phyloP scores from a whole-genome alignment of 1,140 invertebrate species.

The Bathynomus jamesi region DNA sequence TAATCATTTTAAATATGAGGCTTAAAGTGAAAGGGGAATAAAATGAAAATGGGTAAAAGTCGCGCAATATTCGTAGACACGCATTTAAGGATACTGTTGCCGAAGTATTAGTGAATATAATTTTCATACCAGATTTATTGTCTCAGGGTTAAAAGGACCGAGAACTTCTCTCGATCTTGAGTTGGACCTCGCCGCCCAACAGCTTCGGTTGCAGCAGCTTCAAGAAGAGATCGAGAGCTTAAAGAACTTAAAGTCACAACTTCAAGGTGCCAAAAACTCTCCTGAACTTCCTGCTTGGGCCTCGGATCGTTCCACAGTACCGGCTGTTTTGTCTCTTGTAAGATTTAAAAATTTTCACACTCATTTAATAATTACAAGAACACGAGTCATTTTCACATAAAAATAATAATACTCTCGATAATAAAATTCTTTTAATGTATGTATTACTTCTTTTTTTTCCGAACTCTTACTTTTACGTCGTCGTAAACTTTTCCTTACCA shows the following conservation, averaged over 20 bases:
- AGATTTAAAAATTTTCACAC: too few relatives aligned
- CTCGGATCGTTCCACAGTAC: conserved; percentile 28
- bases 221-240: conserved; percentile 74
- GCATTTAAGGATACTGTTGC: background rate
- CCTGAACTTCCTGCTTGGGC: conserved; percentile 56
- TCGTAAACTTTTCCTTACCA: too few relatives aligned
- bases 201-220: conserved; percentile 67
- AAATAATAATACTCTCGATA: too few relatives aligned
- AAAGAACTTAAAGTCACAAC: conserved; percentile 60
- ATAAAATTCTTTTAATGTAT: too few relatives aligned
- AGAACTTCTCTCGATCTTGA: conserved; percentile 86
- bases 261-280: conserved; percentile 74
- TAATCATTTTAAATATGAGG: too few relatives aligned
- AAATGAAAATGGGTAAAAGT: background rate
- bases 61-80: conserved; percentile 5
- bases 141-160: conserved; percentile 46
- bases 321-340: conserved; percentile 47
- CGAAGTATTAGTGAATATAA: background rate
- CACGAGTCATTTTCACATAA: too few relatives aligned
- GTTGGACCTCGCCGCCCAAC: conserved; percentile 75
- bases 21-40: too few relatives aligned
- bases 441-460: too few relatives aligned
- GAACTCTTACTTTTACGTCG: too few relatives aligned
- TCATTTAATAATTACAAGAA: too few relatives aligned
- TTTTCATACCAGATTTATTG: conserved; percentile 11